Evolutionary conservation across 2,888 invertebrate genomes (phyloP), one percentile per base, ranked within the genome.

Genomic region (Trilocha varians): DNA sequence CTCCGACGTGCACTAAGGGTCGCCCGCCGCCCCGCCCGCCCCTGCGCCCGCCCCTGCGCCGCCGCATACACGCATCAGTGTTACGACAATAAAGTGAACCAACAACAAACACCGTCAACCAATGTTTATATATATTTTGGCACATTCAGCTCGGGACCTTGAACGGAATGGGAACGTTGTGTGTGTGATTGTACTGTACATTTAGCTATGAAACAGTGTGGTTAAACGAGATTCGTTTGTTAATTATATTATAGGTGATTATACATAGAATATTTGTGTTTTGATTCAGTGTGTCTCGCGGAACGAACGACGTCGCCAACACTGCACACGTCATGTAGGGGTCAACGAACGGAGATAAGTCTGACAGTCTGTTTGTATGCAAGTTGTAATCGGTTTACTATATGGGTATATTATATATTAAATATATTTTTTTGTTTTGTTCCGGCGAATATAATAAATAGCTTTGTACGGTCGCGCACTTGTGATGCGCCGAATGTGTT

Each of bases 1-100:
- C 76, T 92, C 93, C 68, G 93, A 94, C 88, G 93, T 93, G 82
- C 93, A 93, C 90, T 93, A 84, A 9, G 18, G 13, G 11, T 5
- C 25, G 25, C 25, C n/a, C n/a, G n/a, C n/a, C n/a, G n/a, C n/a
- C n/a, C n/a, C n/a, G n/a, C n/a, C n/a, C n/a, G n/a, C n/a, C n/a
- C n/a, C n/a, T n/a, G n/a, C n/a, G n/a, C n/a, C n/a, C n/a, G n/a
- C n/a, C n/a, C n/a, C n/a, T n/a, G n/a, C n/a, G n/a, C n/a, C n/a
- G n/a, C n/a, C n/a, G n/a, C n/a, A n/a, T n/a, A n/a, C n/a, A n/a
- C n/a, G n/a, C n/a, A n/a, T n/a, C n/a, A n/a, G n/a, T n/a, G n/a
- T n/a, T 15, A 36, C 13, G 13, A 34, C 15, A 25, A 25, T 25
- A 25, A 25, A 25, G 25, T 3, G 18, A 6, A 6, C 8, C 8